Percentiles rank a stretch among this genome's conserved stretches.
phyloP scores from a whole-genome alignment of 2,113 vertebrate genomes.

The Corythoichthys intestinalis region DNA sequence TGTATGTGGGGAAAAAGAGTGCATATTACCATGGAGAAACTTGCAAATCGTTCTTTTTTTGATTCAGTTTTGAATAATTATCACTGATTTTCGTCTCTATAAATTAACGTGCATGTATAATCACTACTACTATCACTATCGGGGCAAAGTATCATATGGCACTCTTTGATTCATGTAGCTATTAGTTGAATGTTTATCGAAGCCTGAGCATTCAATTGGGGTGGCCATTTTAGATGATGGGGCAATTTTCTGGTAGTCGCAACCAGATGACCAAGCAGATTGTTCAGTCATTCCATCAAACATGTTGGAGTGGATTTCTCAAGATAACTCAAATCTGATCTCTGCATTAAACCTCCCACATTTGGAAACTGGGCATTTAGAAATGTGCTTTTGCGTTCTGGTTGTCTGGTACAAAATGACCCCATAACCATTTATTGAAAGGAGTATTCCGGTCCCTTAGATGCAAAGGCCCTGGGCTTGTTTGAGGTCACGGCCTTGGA shows the following conservation, averaged over 20 bases:
- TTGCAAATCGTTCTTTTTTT: too few species aligned
- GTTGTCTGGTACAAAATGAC: conserved; percentile 25
- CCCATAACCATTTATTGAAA: conserved; percentile 74
- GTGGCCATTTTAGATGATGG: conserved; percentile 1
- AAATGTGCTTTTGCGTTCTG: not conserved
- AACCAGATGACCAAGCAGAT: not conserved
- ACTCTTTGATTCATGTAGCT: not conserved
- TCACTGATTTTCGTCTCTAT: too few species aligned
- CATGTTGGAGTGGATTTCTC: not conserved
- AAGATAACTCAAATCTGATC: not conserved
- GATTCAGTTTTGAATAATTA: too few species aligned
- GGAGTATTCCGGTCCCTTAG: conserved; percentile 75
- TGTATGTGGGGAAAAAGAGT: too few species aligned
- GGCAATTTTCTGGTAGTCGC: not conserved
- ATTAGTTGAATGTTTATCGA: not conserved
- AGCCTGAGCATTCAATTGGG: not conserved
- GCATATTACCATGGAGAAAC: too few species aligned
- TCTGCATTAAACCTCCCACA: not conserved
- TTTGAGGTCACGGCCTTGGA: conserved; percentile 81
- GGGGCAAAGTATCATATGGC: not conserved
- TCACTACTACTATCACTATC: not conserved
- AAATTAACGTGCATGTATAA: not conserved
- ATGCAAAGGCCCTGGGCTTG: conserved; percentile 72
- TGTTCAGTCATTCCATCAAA: not conserved
- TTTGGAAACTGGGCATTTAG: not conserved